These are phyloP conservation scores for Pteronura brasiliensis DNA, from an alignment of 2,113 vertebrate species.

Conservation along the genomic window DNA sequence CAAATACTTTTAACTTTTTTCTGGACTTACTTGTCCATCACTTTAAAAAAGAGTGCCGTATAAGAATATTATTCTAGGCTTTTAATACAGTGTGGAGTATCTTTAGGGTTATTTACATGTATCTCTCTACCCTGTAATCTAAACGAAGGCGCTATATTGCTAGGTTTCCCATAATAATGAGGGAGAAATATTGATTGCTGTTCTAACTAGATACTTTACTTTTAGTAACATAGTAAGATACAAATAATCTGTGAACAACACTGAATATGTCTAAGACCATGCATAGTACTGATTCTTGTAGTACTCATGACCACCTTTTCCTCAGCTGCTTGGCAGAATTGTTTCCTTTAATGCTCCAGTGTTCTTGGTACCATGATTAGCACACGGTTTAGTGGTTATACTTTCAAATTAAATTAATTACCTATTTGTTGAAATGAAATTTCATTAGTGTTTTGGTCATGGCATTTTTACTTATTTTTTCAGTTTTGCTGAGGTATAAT, in stretches of 20 bases:
- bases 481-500: not conserved
- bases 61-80: not conserved
- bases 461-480: not conserved
- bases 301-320: not conserved
- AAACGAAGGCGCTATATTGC: not conserved
- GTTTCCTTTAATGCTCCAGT: not conserved
- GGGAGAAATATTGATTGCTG: not conserved
- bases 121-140: not conserved
- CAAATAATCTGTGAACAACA: not conserved
- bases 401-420: conserved; percentile 1
- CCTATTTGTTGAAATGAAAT: not conserved
- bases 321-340: not conserved
- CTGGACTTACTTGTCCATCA: not conserved
- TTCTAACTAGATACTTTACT: conserved; percentile 17
- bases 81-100: not conserved
- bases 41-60: not conserved
- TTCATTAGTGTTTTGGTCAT: not conserved
- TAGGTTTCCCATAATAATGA: not conserved
- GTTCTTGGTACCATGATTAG: not conserved
- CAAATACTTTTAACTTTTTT: not conserved
- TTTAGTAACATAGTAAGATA: not conserved
- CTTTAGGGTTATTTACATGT: conserved; percentile 5
- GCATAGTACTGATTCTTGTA: not conserved
- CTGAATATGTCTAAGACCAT: not conserved
- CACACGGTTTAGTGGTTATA: not conserved